Percentiles rank a stretch among this genome's conserved stretches.
phyloP scores from a whole-genome alignment of 1,140 invertebrate genomes.

The Brachionus asplanchnoidis region DNA sequence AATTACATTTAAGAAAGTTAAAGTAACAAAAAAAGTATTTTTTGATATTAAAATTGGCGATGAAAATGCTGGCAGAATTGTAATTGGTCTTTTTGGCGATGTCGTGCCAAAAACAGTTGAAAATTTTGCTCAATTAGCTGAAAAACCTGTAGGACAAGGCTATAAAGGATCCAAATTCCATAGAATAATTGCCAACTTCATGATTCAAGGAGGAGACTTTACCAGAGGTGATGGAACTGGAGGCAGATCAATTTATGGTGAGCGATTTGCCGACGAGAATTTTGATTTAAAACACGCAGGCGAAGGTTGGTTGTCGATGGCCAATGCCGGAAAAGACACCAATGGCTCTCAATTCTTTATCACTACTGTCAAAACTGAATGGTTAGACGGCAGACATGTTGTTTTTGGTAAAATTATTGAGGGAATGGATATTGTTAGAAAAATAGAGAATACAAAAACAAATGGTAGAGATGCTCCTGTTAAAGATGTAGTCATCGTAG shows the following conservation, averaged over 20 bases:
- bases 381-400: slow-evolving; percentile 90
- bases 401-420: slow-evolving; percentile 80
- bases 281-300: slow-evolving; percentile 85
- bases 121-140: slow-evolving; percentile 68
- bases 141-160: slow-evolving; percentile 41
- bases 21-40: slow-evolving; percentile 66
- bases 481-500: slow-evolving; percentile 65
- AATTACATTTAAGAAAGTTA: neutral
- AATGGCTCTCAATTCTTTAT: slow-evolving; percentile 58
- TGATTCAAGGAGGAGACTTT: slow-evolving; percentile 56
- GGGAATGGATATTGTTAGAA: slow-evolving; percentile 41
- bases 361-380: slow-evolving; percentile 66
- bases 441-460: slow-evolving; percentile 60
- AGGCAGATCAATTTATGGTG: slow-evolving; percentile 74
- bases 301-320: slow-evolving; percentile 84
- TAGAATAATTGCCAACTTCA: slow-evolving; percentile 53
- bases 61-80: slow-evolving; percentile 76
- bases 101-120: slow-evolving; percentile 93
- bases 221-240: slow-evolving; percentile 53
- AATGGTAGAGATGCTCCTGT: slow-evolving; percentile 69
- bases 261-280: slow-evolving; percentile 88
- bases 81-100: slow-evolving; percentile 93
- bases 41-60: slow-evolving; percentile 79
- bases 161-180: slow-evolving; percentile 53
- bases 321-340: slow-evolving; percentile 51